A percentile compares a stretch with the other conserved stretches of the same genome.
Conservation (phyloP, 1,140 invertebrate genomes). For the Nebria ingens region DNA sequence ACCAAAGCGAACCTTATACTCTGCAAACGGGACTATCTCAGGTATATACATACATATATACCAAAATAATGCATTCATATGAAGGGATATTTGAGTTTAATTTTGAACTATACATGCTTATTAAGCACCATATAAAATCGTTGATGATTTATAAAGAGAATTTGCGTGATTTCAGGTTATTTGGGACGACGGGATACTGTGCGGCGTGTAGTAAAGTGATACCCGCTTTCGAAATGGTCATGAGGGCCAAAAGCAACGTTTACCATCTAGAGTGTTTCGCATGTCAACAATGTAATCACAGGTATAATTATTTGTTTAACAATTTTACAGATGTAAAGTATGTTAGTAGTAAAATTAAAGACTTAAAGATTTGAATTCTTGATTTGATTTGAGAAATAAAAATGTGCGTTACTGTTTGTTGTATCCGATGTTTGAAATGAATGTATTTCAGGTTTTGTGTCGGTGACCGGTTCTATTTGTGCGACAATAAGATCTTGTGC, state of each 20-base stretch:
- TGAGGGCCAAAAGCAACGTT: constrained; percentile 87
- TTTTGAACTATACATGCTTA: too few species aligned
- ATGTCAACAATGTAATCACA: constrained; percentile 93
- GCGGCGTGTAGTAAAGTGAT: constrained; percentile 88
- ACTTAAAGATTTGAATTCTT: too few species aligned
- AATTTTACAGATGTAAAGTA: neutral
- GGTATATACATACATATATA: constrained; percentile 46
- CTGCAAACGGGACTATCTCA: constrained; percentile 87
- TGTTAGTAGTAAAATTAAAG: too few species aligned
- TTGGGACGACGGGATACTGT: constrained; percentile 86
- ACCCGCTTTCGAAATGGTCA: constrained; percentile 95
- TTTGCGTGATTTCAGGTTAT: constrained; percentile 53
- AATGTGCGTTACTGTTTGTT: too few species aligned
- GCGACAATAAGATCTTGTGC: constrained; percentile 88
- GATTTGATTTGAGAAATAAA: too few species aligned
- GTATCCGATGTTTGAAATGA: constrained; percentile 10
- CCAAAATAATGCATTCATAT: neutral
- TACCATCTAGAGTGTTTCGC: constrained; percentile 95
- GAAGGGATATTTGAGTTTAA: too few species aligned
- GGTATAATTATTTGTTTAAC: constrained; percentile 54
- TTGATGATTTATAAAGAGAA: neutral
- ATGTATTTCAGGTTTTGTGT: constrained; percentile 86
- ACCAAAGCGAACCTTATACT: constrained; percentile 87
- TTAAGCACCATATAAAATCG: too few species aligned
- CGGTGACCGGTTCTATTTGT: constrained; percentile 84